Evolutionary conservation across 1,140 invertebrate species (phyloP), one percentile per base, ranked within the genome.

Genomic region (Mesaphorura yosii): DNA sequence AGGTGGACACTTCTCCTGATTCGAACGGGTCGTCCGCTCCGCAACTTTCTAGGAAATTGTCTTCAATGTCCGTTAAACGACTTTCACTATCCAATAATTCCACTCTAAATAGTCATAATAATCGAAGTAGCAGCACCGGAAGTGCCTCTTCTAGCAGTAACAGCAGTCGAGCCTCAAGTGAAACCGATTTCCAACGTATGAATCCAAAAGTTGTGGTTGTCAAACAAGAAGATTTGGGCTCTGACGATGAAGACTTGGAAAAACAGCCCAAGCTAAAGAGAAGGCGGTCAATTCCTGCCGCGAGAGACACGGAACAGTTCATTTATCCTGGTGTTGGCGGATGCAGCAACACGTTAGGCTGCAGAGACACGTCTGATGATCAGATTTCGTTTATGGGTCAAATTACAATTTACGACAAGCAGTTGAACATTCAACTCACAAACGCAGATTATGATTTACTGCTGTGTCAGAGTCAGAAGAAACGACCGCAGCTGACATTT

Each of bases 231-330:
- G 44, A 23, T 26, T 7, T 7, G 44, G 44, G 14, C 15, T 27
- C 25, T 12, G 44, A n/a, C 12, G 34, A 44, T 37, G 39, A 27
- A 49, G 48, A 12, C 7, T 40, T 37, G 14, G 58, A 53, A 2
- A 48, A 57, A 5, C 57, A 57, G 20, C 56, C 56, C 3, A 59
- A 59, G 23, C 23, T 38, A 2, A 62, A 62, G 51, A 17, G 60
- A 44, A 38, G 49, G 20, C 27, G 56, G 1, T 59, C 57, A 1
- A 41, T 39, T 3, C 54, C 59, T 22, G 29, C 58, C 23, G n/a
- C n/a, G n/a, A 55, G 40, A 41, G 53, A 58, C 29, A 25, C 47
- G 12, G 55, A 62, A 29, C 51, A 55, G 17, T 56, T 55, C 53
- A 44, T 58, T 20, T 62, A 56, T 37, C 39, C 50, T 31, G 45